Conservation (phyloP, 2,797 vertebrate genomes). For the Peromyscus eremicus region DNA sequence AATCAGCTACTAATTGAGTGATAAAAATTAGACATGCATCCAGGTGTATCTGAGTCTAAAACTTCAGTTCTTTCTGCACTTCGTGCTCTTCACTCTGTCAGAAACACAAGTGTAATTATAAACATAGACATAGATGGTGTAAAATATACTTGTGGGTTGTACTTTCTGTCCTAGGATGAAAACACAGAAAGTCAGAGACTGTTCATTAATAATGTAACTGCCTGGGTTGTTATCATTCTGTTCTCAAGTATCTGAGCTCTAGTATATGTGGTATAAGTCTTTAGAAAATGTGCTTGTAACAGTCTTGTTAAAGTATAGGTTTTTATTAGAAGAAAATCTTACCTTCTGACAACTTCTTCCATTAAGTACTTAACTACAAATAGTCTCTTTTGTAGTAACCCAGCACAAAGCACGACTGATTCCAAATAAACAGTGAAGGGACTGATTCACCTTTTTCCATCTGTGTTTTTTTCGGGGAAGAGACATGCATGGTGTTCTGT, state of each 20-base stretch:
- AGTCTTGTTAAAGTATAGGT: not conserved
- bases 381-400: not conserved
- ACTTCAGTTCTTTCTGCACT: not conserved
- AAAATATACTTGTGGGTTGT: not conserved
- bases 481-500: not conserved
- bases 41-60: not conserved
- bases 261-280: not conserved
- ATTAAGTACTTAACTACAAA: not conserved
- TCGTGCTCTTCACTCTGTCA: not conserved
- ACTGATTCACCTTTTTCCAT: not conserved
- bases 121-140: not conserved
- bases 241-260: not conserved
- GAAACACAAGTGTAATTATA: not conserved
- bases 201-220: not conserved
- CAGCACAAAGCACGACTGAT: not conserved
- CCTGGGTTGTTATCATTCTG: not conserved
- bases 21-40: not conserved
- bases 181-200: not conserved
- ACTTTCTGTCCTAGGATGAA: constrained; percentile 24
- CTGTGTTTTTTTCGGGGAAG: constrained; percentile 8
- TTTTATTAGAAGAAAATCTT: not conserved
- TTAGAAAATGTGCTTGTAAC: not conserved
- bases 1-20: not conserved
- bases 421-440: not conserved
- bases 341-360: not conserved